phyloP scores from a whole-genome alignment of 2,797 vertebrate species.

The Poecile montanus region DNA sequence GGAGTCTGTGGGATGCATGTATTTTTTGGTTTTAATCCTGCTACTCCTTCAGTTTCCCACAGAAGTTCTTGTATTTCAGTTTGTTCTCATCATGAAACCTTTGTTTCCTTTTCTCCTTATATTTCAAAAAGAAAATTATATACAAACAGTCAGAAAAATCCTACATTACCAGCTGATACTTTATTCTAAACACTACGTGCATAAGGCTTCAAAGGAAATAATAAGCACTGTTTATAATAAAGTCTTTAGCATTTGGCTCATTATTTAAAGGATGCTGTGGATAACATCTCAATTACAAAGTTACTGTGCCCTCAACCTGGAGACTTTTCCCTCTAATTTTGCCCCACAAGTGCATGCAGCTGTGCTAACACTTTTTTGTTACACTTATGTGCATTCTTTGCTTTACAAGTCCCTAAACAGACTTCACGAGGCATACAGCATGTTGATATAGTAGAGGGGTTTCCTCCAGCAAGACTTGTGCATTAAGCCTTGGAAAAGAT shows the following conservation, averaged over 20 bases:
- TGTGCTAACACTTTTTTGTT: not conserved
- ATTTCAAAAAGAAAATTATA: slow-evolving; percentile 19
- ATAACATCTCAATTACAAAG: slow-evolving; percentile 3
- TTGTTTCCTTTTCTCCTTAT: slow-evolving; percentile 27
- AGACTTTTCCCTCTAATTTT: not conserved
- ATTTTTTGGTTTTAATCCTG: slow-evolving; percentile 28
- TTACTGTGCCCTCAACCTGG: not conserved
- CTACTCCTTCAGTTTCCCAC: slow-evolving; percentile 13
- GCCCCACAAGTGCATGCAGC: not conserved
- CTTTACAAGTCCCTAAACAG: not conserved
- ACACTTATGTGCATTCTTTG: not conserved
- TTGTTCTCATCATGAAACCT: slow-evolving; percentile 15
- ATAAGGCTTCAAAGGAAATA: slow-evolving; percentile 27
- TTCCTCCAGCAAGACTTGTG: not conserved
- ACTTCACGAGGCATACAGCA: not conserved
- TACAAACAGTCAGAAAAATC: not conserved
- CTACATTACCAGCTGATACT: slow-evolving; percentile 20
- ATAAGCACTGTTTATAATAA: slow-evolving; percentile 3
- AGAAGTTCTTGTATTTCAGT: slow-evolving; percentile 31
- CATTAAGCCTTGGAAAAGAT: not conserved
- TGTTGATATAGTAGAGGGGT: not conserved
- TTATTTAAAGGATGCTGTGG: slow-evolving; percentile 9
- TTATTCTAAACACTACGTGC: not conserved
- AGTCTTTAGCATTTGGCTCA: not conserved
- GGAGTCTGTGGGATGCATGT: not conserved